Conservation (phyloP, 2,797 vertebrate species). For the Perodicticus potto region DNA sequence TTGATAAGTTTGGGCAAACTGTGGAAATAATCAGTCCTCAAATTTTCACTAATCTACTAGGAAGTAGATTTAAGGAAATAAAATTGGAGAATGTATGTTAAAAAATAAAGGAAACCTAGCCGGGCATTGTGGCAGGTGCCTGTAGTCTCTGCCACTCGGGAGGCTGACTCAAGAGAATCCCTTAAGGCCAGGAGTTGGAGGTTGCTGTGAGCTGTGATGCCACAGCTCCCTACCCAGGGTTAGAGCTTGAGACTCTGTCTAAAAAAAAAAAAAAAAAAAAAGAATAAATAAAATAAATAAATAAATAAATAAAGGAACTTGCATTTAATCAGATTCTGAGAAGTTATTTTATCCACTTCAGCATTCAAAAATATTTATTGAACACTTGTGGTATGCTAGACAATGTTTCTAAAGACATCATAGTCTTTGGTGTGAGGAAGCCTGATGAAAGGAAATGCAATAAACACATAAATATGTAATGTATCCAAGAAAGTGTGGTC, state of each 20-base stretch:
- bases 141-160: too few relatives aligned
- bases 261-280: too few relatives aligned
- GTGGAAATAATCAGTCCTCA: background rate
- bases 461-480: background rate
- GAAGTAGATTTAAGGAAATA: background rate
- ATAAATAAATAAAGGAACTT: background rate
- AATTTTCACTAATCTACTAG: background rate
- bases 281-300: too few relatives aligned
- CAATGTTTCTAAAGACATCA: background rate
- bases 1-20: background rate
- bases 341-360: background rate
- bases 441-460: background rate
- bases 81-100: background rate
- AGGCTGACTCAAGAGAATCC: too few relatives aligned
- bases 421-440: background rate
- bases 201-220: too few relatives aligned
- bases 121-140: too few relatives aligned
- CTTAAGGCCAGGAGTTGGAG: too few relatives aligned
- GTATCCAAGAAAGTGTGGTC: background rate
- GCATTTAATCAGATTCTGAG: background rate
- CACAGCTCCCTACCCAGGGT: too few relatives aligned
- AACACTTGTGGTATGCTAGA: background rate
- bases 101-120: background rate
- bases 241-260: too few relatives aligned
- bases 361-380: conserved; percentile 33